Evolutionary conservation across 1,140 invertebrate species (phyloP).

Genomic region (Zaprionus camerounensis): DNA sequence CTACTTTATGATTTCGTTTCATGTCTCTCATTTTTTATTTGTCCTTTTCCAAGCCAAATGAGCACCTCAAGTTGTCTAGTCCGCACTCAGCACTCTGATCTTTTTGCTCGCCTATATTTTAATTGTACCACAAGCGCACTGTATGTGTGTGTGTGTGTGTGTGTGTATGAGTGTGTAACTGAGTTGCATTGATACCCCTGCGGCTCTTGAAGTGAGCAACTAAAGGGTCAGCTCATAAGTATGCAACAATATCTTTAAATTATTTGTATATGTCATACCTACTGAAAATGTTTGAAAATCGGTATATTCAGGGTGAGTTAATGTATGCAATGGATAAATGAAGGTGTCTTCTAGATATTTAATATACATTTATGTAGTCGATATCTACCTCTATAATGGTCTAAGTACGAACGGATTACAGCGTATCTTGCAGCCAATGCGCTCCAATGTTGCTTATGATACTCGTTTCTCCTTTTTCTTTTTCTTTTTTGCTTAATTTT

Average conservation of each 20-base stretch:
- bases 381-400: not conserved
- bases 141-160: conserved; percentile 10
- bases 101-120: conserved; percentile 50
- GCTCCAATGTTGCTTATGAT: not conserved
- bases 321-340: not conserved
- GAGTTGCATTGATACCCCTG: conserved; percentile 35
- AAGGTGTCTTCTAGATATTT: not conserved
- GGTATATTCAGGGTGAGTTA: not conserved
- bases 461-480: not conserved
- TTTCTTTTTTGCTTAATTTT: conserved; percentile 35
- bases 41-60: conserved; percentile 7
- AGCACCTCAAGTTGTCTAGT: conserved; percentile 47
- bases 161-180: conserved; percentile 17
- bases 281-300: not conserved
- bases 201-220: conserved; percentile 18
- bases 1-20: conserved; percentile 4
- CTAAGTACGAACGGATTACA: not conserved
- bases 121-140: conserved; percentile 65
- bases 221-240: conserved; percentile 57
- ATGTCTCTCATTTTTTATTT: not conserved
- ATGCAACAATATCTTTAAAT: conserved; percentile 35
- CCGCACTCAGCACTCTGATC: conserved; percentile 44
- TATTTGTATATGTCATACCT: not conserved
- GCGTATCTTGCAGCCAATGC: not conserved
- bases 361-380: not conserved